phyloP scores from a whole-genome alignment of 2,888 invertebrate species.

The Lycia hirtaria region DNA sequence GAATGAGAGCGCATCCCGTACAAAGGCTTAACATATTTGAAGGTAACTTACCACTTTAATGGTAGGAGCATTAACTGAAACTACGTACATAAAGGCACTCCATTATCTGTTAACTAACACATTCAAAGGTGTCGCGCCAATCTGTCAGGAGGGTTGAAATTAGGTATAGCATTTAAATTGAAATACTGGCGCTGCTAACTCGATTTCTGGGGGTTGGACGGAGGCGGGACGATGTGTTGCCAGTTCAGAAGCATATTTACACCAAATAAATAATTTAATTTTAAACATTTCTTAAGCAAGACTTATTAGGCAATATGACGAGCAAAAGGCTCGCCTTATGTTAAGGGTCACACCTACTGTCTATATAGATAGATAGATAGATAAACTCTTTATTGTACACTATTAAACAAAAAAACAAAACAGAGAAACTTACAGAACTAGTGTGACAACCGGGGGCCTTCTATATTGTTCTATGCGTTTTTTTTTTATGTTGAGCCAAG shows the following conservation, averaged over 20 bases:
- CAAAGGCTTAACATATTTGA: neutral
- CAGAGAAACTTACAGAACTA: no score
- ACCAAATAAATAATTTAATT: neutral
- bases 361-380: no score
- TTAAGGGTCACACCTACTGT: no score
- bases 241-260: neutral
- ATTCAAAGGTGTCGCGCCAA: slow-evolving; percentile 42
- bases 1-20: no score
- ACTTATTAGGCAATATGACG: no score
- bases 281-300: no score
- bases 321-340: no score
- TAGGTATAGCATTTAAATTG: slow-evolving; percentile 80
- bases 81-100: slow-evolving; percentile 21
- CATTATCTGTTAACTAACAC: slow-evolving; percentile 31
- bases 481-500: no score
- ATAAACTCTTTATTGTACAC: no score
- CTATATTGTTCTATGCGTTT: no score
- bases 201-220: slow-evolving; percentile 72
- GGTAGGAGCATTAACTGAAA: neutral
- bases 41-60: slow-evolving; percentile 5
- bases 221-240: slow-evolving; percentile 52
- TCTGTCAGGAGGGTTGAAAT: slow-evolving; percentile 56
- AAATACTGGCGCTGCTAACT: slow-evolving; percentile 75
- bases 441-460: no score
- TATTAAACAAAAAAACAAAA: no score